Percentiles rank a stretch among this genome's conserved stretches.
phyloP scores from a whole-genome alignment of 1,140 invertebrate species.

The Ladona fulva region DNA sequence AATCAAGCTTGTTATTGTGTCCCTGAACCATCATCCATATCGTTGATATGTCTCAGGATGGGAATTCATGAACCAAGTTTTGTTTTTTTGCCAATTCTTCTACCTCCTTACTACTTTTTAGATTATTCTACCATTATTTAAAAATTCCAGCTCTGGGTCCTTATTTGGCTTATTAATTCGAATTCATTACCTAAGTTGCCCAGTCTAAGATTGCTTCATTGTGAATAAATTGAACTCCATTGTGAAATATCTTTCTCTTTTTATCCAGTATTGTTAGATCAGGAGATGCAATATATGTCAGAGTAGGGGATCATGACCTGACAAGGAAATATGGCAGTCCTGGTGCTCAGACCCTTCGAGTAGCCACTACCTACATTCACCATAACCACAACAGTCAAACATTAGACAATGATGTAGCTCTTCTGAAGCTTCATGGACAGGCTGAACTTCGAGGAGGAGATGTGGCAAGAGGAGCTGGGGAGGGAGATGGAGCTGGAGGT shows the following conservation, averaged over 20 bases:
- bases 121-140: too few species aligned
- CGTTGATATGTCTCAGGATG: too few species aligned
- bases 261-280: conserved; percentile 73
- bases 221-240: too few species aligned
- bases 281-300: conserved; percentile 81
- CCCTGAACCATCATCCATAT: too few species aligned
- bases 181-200: too few species aligned
- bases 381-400: conserved; percentile 95
- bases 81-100: too few species aligned
- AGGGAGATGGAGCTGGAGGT: conserved; percentile 42
- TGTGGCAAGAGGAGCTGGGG: conserved; percentile 46
- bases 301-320: conserved; percentile 87
- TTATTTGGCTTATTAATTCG: too few species aligned
- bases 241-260: conserved; percentile 20
- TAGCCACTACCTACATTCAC: conserved; percentile 90
- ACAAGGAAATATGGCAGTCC: conserved; percentile 77
- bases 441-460: conserved; percentile 58
- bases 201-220: too few species aligned
- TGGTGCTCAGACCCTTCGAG: conserved; percentile 76
- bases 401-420: conserved; percentile 89
- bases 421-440: conserved; percentile 84
- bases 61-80: too few species aligned
- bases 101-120: too few species aligned
- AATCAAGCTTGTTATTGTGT: too few species aligned
- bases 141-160: too few species aligned